Conservation (phyloP, 2,888 invertebrate species). For the Scaptomyza reducta region DNA sequence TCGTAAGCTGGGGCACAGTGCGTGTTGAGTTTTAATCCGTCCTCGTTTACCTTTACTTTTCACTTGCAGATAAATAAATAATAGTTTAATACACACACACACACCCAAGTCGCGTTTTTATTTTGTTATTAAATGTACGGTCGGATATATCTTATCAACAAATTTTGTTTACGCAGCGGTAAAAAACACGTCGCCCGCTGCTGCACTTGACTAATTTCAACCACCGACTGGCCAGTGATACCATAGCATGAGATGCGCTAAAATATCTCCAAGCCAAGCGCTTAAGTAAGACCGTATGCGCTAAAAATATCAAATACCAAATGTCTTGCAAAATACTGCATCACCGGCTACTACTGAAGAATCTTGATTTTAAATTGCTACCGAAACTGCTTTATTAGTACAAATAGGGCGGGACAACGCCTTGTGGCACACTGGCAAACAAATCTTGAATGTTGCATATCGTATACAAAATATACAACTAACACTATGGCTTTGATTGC, state of each 20-base stretch:
- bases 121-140: conserved; percentile 11
- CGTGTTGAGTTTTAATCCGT: conserved; percentile 18
- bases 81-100: conserved; percentile 2
- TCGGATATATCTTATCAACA: conserved; percentile 57
- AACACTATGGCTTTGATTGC: conserved; percentile 4
- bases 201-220: conserved; percentile 56
- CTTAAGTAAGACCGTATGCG: not conserved
- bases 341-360: conserved; percentile 1
- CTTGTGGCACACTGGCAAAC: conserved; percentile 6
- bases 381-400: conserved; percentile 17
- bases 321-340: conserved; percentile 15
- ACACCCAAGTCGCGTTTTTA: conserved; percentile 9
- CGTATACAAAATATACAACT: conserved; percentile 16
- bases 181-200: conserved; percentile 39
- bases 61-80: conserved; percentile 6
- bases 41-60: conserved; percentile 11
- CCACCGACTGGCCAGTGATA: conserved; percentile 52
- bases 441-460: conserved; percentile 1
- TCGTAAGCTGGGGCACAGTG: conserved; percentile 39
- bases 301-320: conserved; percentile 25
- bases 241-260: conserved; percentile 11
- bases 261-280: conserved; percentile 17
- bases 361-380: not conserved
- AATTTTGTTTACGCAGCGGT: conserved; percentile 65
- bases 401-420: conserved; percentile 26